Evolutionary conservation across 2,797 vertebrate species (phyloP).

Genomic region (Cynodonichthys magdalenae): DNA sequence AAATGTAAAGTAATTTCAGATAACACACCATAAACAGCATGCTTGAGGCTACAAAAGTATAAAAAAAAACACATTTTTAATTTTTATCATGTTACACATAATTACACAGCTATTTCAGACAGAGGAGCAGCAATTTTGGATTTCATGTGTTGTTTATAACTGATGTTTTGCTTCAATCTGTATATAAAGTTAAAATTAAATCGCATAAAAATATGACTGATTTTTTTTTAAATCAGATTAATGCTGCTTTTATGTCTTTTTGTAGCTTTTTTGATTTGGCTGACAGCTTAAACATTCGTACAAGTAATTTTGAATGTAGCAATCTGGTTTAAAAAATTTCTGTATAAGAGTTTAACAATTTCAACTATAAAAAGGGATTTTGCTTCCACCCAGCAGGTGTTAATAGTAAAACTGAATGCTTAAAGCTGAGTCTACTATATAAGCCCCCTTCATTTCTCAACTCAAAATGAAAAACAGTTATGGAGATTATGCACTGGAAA

Average conservation of each 20-base stretch:
- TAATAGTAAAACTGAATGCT: slow-evolving; percentile 37
- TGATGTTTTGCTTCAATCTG: slow-evolving; percentile 15
- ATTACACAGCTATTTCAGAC: slow-evolving; percentile 31
- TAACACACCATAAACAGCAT: slow-evolving; percentile 43
- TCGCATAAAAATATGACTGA: no score
- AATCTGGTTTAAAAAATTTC: background rate
- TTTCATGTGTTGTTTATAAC: slow-evolving; percentile 4
- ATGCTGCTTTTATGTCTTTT: background rate
- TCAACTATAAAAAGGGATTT: slow-evolving; percentile 24
- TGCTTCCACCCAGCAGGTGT: slow-evolving; percentile 18
- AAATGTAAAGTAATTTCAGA: slow-evolving; percentile 57
- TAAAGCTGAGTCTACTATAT: slow-evolving; percentile 14
- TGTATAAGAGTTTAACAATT: slow-evolving; percentile 3
- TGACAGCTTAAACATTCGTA: slow-evolving; percentile 15
- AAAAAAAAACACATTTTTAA: slow-evolving; percentile 36
- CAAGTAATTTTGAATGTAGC: slow-evolving; percentile 6
- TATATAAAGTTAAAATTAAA: slow-evolving; percentile 26
- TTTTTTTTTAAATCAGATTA: no score
- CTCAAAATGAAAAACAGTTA: slow-evolving; percentile 40
- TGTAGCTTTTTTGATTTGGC: background rate
- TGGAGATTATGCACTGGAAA: slow-evolving; percentile 23
- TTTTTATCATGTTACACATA: slow-evolving; percentile 35
- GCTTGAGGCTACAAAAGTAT: slow-evolving; percentile 28
- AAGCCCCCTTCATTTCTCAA: slow-evolving; percentile 10
- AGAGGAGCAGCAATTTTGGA: slow-evolving; percentile 34